Base-by-base conservation (phyloP, 2,888 invertebrate genomes). In the Apodemia duryi region DNA sequence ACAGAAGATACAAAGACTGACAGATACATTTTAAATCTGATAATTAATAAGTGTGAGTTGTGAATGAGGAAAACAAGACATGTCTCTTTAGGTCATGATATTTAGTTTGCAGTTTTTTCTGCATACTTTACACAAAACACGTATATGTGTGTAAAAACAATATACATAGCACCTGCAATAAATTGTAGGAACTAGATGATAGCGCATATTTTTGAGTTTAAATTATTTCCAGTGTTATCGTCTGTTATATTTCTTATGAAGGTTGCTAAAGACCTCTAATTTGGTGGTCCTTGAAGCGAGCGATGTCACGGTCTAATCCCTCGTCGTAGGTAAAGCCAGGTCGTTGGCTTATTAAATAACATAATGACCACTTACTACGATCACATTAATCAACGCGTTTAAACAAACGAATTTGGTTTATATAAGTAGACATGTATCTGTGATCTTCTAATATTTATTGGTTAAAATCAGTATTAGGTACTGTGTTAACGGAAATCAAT, bases 321-420 rank as follows among this genome's bases (percentile, higher is more conserved):
- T 60, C 57, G 6, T 60, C 21, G 21, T 21, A 21, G 29, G 13
- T 35, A n/a, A 29, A 60, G 57, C 35, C 57, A 7, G 57, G 57
- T 60, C 57, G 57, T 60, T 60, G 57, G 35, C 57, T 60, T 60
- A 60, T 60, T 60, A 60, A 60, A 60, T 60, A 60, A 57, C 57
- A 11, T 35, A 32, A 57, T 57, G 57, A 13, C 32, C 57, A 57
- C 13, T 32, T 32, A 57, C 57, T 57, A 35, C 35, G 32, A 11
- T 32, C 32, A 11, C 13, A 6, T 35, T 57, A 13, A 57, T 57
- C 57, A 35, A 32, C 57, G 32, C 35, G 13, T 10, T 49, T n/a
- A 13, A 13, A 46, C 46, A 9, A n/a, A n/a, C n/a, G 13, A n/a
- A 49, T n/a, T 49, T n/a, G 6, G 6, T 11, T 46, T 46, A 46